Conservation (phyloP, 2,888 invertebrate genomes). For the Orchesella flavescens region DNA sequence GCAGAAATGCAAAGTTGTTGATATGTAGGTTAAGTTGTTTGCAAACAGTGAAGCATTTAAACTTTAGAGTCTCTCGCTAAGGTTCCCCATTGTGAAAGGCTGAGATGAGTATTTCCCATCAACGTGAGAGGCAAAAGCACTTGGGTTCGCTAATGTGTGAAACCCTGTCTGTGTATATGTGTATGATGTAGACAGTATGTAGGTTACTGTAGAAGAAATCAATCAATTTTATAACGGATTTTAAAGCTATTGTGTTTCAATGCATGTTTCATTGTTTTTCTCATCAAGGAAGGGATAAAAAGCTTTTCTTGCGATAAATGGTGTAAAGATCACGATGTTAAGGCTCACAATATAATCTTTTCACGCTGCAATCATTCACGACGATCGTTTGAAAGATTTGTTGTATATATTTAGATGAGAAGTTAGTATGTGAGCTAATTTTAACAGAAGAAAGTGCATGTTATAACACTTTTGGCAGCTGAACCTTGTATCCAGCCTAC, state of each 20-base stretch:
- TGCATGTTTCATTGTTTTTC: background rate
- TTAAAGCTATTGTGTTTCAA: slow-evolving; percentile 27
- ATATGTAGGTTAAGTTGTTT: slow-evolving; percentile 42
- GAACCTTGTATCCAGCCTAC: background rate
- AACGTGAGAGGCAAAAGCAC: slow-evolving; percentile 23
- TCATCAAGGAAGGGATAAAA: slow-evolving; percentile 25
- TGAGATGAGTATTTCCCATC: slow-evolving; percentile 40
- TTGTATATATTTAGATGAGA: too few relatives aligned
- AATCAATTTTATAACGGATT: slow-evolving; percentile 48
- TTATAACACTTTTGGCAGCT: background rate
- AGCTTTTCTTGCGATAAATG: slow-evolving; percentile 1
- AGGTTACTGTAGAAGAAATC: slow-evolving; percentile 49
- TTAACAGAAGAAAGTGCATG: too few relatives aligned
- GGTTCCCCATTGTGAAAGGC: slow-evolving; percentile 39
- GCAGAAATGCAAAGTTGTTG: too few relatives aligned
- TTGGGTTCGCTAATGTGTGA: too few relatives aligned
- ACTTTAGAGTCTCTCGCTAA: background rate
- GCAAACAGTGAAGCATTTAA: slow-evolving; percentile 25
- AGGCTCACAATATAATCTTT: slow-evolving; percentile 24
- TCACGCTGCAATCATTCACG: too few relatives aligned
- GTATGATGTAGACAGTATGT: slow-evolving; percentile 13
- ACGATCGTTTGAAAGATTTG: too few relatives aligned
- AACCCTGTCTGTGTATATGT: too few relatives aligned
- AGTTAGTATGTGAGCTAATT: too few relatives aligned
- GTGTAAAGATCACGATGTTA: slow-evolving; percentile 21